Conservation (phyloP, 2,888 invertebrate genomes). For the Plusia festucae region DNA sequence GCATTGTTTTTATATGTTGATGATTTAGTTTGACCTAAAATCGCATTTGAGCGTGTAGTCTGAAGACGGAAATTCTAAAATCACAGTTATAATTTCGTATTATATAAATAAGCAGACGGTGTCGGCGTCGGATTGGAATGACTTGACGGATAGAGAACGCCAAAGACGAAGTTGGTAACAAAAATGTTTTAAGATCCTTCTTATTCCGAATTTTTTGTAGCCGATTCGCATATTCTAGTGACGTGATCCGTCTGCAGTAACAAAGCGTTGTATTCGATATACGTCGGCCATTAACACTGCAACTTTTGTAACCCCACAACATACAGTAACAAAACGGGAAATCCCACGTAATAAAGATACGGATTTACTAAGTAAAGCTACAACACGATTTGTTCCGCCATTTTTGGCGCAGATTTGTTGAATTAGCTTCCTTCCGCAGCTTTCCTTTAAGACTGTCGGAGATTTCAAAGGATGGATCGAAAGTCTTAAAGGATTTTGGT, state of each 20-base stretch:
- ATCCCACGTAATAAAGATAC: slow-evolving; percentile 52
- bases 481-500: slow-evolving; percentile 6
- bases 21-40: slow-evolving; percentile 43
- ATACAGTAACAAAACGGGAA: slow-evolving; percentile 38
- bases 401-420: slow-evolving; percentile 48
- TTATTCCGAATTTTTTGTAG: background rate
- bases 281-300: slow-evolving; percentile 23
- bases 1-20: slow-evolving; percentile 13
- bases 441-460: slow-evolving; percentile 17
- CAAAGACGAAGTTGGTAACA: background rate
- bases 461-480: slow-evolving; percentile 18
- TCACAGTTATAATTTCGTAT: slow-evolving; percentile 46
- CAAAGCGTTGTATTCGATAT: slow-evolving; percentile 19
- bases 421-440: slow-evolving; percentile 42
- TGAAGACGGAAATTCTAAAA: slow-evolving; percentile 47
- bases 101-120: slow-evolving; percentile 29
- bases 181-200: background rate
- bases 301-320: slow-evolving; percentile 37
- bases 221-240: background rate
- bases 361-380: slow-evolving; percentile 51
- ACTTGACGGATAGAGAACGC: background rate
- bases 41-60: slow-evolving; percentile 32
- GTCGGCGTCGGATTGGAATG: slow-evolving; percentile 4
- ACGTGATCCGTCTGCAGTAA: slow-evolving; percentile 15
- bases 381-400: slow-evolving; percentile 48